Evolutionary conservation across 1,140 invertebrate genomes (phyloP).

Genomic region (Trachymyrmex cornetzi): DNA sequence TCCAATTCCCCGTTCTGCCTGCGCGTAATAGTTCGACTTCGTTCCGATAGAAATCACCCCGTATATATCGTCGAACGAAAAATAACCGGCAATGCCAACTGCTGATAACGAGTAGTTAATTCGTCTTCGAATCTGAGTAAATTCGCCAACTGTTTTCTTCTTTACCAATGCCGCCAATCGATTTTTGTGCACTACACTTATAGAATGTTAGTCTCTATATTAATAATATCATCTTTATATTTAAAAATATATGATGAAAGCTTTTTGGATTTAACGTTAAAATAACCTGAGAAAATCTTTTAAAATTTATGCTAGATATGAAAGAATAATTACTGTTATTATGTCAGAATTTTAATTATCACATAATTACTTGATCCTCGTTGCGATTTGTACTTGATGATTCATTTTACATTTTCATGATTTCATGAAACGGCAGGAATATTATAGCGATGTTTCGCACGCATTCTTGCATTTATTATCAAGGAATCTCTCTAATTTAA

Average conservation of each 20-base stretch:
- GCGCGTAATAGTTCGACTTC: slow-evolving; percentile 29
- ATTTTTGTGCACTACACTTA: neutral
- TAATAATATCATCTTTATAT: neutral
- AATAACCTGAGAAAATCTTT: neutral
- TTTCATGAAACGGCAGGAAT: neutral
- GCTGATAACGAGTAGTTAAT: slow-evolving; percentile 33
- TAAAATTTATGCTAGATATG: neutral
- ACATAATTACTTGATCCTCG: neutral
- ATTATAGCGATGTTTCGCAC: slow-evolving; percentile 13
- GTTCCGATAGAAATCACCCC: slow-evolving; percentile 41
- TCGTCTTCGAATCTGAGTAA: slow-evolving; percentile 6
- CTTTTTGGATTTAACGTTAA: neutral
- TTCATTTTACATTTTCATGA: neutral
- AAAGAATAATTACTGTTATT: neutral
- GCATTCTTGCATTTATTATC: slow-evolving; percentile 29
- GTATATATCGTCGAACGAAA: slow-evolving; percentile 2
- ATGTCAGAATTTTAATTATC: neutral
- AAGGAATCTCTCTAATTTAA: slow-evolving; percentile 22
- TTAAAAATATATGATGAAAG: neutral
- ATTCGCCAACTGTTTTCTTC: neutral
- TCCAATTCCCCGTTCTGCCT: slow-evolving; percentile 24
- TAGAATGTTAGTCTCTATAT: neutral
- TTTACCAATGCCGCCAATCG: neutral
- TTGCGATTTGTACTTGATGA: neutral
- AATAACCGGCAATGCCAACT: slow-evolving; percentile 24